Evolutionary conservation across 2,797 vertebrate genomes (phyloP), one percentile per base, ranked within the genome.

Genomic region (Gallinago solitaria): DNA sequence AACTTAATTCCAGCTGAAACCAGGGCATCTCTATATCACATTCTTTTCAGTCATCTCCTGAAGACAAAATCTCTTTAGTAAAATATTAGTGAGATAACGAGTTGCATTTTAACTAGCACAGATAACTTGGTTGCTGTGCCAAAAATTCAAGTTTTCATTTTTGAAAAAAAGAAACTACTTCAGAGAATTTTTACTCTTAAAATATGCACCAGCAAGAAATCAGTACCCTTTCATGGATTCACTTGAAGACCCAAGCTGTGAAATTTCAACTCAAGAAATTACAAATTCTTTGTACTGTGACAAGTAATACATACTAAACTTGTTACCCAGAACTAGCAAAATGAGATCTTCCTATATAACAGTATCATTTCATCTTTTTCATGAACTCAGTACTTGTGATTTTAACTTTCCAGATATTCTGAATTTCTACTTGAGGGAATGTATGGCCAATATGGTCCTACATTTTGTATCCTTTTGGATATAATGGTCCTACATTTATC

Each of bases 201-300:
- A 73, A 79, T 82, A 82, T 17, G 57, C 17, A 76, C 33, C 54
- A 73, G 39, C 43, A 76, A 32, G 64, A 82, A 65, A 87, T 67
- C 76, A 86, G 65, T 73, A 90, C 48, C 7, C 24, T 77, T 69
- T 82, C 35, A 56, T 23, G 47, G 47, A 79, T 74, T 89, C 84
- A 74, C 64, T 60, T 64, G 63, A 87, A 80, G 75, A 74, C 48
- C 24, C 67, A 78, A 83, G n/a, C 83, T 83, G 68, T 80, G 71
- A 93, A 89, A 87, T 85, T 92, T 80, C 75, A 89, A 57, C 33
- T 90, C 63, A 83, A 64, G 63, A 67, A 95, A 61, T 81, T 67
- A 87, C 48, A 48, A 93, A 77, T 70, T 70, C 59, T 84, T 93
- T 88, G 64, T 96, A 51, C 43, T 74, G 19, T 23, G 74, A 83